A percentile compares a stretch with the other conserved stretches of the same genome.
These are phyloP conservation scores for Tinea pellionella DNA, from an alignment of 2,888 invertebrate species.

Conservation along the genomic window DNA sequence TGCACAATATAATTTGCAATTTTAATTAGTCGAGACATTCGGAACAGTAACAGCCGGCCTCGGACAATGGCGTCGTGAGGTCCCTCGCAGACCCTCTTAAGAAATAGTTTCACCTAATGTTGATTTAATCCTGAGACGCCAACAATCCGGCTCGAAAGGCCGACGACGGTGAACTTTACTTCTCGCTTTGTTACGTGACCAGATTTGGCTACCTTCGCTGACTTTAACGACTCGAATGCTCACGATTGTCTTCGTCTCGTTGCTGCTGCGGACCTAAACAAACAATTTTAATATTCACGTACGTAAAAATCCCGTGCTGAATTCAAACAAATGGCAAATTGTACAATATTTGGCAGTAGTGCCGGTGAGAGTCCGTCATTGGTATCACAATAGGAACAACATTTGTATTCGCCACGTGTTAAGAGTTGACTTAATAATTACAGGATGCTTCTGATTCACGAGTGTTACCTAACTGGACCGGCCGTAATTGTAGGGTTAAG, in stretches of 20 bases:
- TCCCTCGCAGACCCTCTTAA: slow-evolving; percentile 12
- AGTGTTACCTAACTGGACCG: slow-evolving; percentile 25
- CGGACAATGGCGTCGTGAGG: slow-evolving; percentile 11
- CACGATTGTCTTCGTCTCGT: too few relatives aligned
- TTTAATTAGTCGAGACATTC: slow-evolving; percentile 11
- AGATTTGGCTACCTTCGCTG: background rate
- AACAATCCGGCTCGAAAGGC: slow-evolving; percentile 27
- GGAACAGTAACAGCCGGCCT: slow-evolving; percentile 2
- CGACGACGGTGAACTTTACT: background rate
- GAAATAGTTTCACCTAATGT: slow-evolving; percentile 62
- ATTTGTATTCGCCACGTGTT: background rate
- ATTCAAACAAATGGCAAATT: too few relatives aligned
- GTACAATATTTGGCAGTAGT: too few relatives aligned
- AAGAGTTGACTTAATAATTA: slow-evolving; percentile 2
- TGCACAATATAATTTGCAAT: slow-evolving; percentile 12
- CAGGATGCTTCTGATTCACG: slow-evolving; percentile 29
- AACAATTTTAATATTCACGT: too few relatives aligned
- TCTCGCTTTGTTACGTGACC: background rate
- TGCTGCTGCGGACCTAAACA: too few relatives aligned
- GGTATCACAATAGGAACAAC: background rate
- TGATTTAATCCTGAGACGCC: slow-evolving; percentile 63
- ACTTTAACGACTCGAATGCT: too few relatives aligned
- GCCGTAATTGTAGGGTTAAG: slow-evolving; percentile 6
- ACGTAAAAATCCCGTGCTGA: too few relatives aligned
- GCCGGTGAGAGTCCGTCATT: too few relatives aligned